Conservation (phyloP, 2,113 vertebrate species). For the Hydrochoerus hydrochaeris region DNA sequence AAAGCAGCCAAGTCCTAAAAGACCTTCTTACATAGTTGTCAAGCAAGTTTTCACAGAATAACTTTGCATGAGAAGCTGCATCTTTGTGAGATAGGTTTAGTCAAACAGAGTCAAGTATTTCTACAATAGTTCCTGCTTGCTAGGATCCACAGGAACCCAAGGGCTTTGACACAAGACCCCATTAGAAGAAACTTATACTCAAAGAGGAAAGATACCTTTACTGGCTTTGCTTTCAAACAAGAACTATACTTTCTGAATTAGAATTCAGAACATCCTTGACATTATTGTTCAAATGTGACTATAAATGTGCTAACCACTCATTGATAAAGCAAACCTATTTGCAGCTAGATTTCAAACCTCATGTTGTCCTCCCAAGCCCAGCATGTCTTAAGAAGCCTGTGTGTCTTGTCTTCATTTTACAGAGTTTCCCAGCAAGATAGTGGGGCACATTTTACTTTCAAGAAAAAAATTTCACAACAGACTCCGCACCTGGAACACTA, state of each 20-base stretch:
- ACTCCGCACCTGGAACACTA: background rate
- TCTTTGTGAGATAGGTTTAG: background rate
- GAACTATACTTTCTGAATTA: background rate
- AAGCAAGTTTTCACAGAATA: background rate
- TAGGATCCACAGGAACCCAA: background rate
- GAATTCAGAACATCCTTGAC: background rate
- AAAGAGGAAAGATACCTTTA: background rate
- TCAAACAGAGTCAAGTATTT: background rate
- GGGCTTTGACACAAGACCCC: background rate
- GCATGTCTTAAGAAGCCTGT: background rate
- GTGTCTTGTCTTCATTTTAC: conserved; percentile 22
- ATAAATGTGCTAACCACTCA: conserved; percentile 3
- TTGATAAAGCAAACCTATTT: background rate
- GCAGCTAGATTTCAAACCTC: conserved; percentile 10
- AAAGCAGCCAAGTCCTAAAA: background rate
- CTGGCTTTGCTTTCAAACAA: background rate
- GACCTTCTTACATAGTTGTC: background rate
- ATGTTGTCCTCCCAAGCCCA: background rate
- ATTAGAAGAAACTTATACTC: background rate
- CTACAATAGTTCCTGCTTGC: background rate
- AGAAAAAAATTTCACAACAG: background rate
- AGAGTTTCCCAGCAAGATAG: conserved; percentile 4
- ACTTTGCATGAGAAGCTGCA: background rate
- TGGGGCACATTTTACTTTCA: conserved; percentile 23
- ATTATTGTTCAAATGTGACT: background rate